Conservation (phyloP, 2,888 invertebrate species). For the Slavum lentiscoides region DNA sequence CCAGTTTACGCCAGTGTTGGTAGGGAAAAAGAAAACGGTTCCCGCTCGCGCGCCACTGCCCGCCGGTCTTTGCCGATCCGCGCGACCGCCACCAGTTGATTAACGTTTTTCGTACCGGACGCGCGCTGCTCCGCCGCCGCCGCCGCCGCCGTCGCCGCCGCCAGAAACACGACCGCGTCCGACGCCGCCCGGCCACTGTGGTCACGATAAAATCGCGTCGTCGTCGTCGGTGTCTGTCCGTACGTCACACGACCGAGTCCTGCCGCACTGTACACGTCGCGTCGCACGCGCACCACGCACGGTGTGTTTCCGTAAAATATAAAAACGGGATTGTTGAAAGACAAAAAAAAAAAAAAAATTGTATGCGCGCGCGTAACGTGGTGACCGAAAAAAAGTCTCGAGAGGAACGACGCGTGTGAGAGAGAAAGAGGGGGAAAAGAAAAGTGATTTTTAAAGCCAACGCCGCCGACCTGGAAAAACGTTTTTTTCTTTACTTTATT, state of each 20-base stretch:
- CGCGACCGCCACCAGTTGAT: conserved; percentile 37
- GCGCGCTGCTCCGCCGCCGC: not conserved
- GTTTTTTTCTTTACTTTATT: no score
- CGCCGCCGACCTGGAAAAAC: no score
- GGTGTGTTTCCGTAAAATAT: no score
- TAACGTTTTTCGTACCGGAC: conserved; percentile 38
- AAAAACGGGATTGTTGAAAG: no score
- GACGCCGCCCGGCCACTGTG: conserved; percentile 11
- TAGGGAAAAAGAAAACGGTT: not conserved
- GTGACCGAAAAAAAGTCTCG: no score
- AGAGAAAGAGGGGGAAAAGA: no score
- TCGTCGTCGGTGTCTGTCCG: conserved; percentile 2
- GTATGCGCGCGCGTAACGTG: no score
- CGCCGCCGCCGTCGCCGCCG: not conserved
- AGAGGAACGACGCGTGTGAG: no score
- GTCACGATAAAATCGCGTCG: not conserved
- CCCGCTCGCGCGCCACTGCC: not conserved
- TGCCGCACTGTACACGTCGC: not conserved
- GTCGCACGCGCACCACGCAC: not conserved
- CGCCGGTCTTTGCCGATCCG: not conserved
- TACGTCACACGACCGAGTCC: not conserved
- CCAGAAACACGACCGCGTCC: not conserved
- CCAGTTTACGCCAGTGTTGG: not conserved
- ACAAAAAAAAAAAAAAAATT: no score
- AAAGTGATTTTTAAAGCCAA: no score